Percentiles rank a stretch among this genome's conserved stretches.
phyloP scores from a whole-genome alignment of 2,888 invertebrate genomes.

The Rotaria sp. region DNA sequence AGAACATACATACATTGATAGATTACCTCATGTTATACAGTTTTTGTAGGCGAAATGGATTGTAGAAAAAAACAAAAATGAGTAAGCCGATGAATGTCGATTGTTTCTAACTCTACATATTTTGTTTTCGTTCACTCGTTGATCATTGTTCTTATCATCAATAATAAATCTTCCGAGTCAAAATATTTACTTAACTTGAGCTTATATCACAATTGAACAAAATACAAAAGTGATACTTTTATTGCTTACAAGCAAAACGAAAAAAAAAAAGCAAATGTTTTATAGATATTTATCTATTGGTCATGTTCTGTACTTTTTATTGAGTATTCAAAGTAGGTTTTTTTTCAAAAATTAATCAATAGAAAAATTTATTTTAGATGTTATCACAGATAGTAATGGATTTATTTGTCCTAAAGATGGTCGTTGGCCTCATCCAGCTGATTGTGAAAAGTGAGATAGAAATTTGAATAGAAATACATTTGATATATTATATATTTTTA shows the following conservation, averaged over 20 bases:
- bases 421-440: background rate
- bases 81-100: background rate
- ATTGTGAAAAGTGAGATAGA: slow-evolving; percentile 5
- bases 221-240: background rate
- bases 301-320: background rate
- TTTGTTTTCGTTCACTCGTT: background rate
- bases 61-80: background rate
- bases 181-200: background rate
- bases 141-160: background rate
- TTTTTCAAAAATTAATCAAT: background rate
- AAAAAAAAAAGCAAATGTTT: too few relatives aligned
- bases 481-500: background rate
- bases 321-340: background rate
- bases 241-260: too few relatives aligned
- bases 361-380: background rate
- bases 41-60: background rate
- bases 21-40: background rate
- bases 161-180: background rate
- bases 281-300: background rate
- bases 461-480: background rate
- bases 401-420: slow-evolving; percentile 8
- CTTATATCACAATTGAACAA: background rate
- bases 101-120: background rate
- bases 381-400: background rate
- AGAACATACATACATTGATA: background rate